These are phyloP conservation scores for Pantherophis vulpinus DNA, from an alignment of 2,797 vertebrate species.

Conservation along the genomic window DNA sequence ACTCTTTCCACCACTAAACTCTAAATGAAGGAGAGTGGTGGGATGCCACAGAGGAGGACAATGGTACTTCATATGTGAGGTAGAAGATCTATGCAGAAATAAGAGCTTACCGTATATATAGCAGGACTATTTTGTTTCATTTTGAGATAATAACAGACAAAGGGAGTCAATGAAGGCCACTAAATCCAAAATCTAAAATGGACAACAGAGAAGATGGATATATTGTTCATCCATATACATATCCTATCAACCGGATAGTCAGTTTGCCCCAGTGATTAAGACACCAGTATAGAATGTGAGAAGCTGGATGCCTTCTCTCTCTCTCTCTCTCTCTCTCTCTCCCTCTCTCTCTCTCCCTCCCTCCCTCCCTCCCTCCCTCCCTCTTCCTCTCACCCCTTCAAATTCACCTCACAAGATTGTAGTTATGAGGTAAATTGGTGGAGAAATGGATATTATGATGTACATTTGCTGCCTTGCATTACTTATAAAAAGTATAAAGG, in stretches of 20 bases:
- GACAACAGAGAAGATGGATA: not conserved
- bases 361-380: no score
- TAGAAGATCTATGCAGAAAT: not conserved
- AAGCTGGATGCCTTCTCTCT: not conserved
- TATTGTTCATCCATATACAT: not conserved
- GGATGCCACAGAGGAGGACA: not conserved
- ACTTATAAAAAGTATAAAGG: not conserved
- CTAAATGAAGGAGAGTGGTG: not conserved
- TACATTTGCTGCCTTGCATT: not conserved
- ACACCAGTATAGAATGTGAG: not conserved
- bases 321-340: accelerated
- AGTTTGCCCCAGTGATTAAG: not conserved
- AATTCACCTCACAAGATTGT: not conserved
- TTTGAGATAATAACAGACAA: not conserved
- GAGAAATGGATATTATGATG: not conserved
- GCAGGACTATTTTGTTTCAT: not conserved
- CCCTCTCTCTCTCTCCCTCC: no score
- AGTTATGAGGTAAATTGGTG: not conserved
- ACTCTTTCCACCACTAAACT: not conserved
- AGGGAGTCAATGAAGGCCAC: not conserved
- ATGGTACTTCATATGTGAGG: not conserved
- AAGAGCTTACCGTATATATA: not conserved
- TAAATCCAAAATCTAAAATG: not conserved
- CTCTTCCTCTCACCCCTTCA: no score
- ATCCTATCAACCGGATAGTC: not conserved